Base-by-base conservation (phyloP, 2,888 invertebrate genomes). In the Vanessa cardui region DNA sequence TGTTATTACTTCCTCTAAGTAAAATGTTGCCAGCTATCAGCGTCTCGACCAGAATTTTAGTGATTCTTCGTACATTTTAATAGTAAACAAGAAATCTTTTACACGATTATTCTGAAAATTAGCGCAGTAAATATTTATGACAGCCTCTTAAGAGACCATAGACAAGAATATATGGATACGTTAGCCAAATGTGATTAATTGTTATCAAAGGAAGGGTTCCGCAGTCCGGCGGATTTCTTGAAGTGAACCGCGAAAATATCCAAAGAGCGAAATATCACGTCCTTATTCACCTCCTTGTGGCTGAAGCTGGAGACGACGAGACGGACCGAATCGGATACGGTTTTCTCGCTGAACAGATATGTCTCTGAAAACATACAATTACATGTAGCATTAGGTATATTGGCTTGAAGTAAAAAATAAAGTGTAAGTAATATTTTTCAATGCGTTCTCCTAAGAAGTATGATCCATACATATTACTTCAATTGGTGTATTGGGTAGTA, bases 161-260 rank as follows among this genome's bases (percentile, higher is more conserved):
- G 39, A 39, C 39, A 47, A n/a, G 20, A 15, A 20, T 12, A 31
- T 56, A 54, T 56, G 56, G 39, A 66, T n/a, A 47, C 47, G 4
- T 26, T 16, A 26, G 12, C 2, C 16, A 56, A 7, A 39, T n/a
- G 21, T 21, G 18, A 5, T 26, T 72, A 89, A 68, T 84, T 85
- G 50, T 70, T 72, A 72, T 90, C 89, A 69, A 89, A 88, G 0
- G 88, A 86, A 0, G 83, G 81, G 71, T 84, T 82, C 58, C 83
- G 71, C 0, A 82, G 67, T 0, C 76, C 80, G 15, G 90, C 90
- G 0, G 91, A 81, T 58, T 77, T 82, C 66, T 84, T 83, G 74
- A 88, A 89, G 68, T 89, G 89, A 47, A 82, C 74, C 0, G 83
- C 82, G 16, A 86, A 59, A 0, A 87, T 59, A 72, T 93, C 92